phyloP scores from a whole-genome alignment of 2,888 invertebrate genomes.

The Megalurothrips usitatus region DNA sequence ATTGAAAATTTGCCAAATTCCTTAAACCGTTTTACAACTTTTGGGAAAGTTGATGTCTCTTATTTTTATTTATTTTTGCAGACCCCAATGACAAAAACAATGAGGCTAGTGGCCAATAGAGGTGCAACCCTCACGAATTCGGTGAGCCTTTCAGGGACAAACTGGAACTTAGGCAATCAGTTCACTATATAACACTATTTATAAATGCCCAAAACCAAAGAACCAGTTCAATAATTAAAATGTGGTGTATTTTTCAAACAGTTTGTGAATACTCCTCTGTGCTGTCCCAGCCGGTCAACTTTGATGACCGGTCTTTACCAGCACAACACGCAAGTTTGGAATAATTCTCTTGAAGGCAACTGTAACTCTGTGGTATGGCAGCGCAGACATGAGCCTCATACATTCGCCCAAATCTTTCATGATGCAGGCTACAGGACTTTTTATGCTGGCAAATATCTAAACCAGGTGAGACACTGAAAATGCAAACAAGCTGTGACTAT shows the following conservation, averaged over 20 bases:
- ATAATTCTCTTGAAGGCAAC: conserved; percentile 74
- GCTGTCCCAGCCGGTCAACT: conserved; percentile 86
- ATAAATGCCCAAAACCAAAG: background rate
- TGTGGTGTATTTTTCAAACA: conserved; percentile 44
- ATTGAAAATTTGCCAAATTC: too few species aligned
- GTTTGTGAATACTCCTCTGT: conserved; percentile 81
- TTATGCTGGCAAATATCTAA: conserved; percentile 92
- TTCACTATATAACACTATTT: background rate
- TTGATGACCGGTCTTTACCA: conserved; percentile 78
- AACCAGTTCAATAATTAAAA: background rate
- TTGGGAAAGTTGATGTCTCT: conserved; percentile 39
- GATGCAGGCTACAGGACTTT: conserved; percentile 69
- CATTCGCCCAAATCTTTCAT: conserved; percentile 66
- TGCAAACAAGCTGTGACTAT: too few species aligned
- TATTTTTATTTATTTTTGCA: conserved; percentile 48
- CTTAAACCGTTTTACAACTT: background rate
- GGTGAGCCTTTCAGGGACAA: conserved; percentile 48
- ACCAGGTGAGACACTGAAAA: conserved; percentile 57
- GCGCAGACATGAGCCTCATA: conserved; percentile 55
- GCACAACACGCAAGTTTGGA: conserved; percentile 73
- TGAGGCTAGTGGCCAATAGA: conserved; percentile 55
- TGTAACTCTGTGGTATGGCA: conserved; percentile 71
- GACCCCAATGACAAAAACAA: conserved; percentile 63
- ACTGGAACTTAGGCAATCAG: background rate
- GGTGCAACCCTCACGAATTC: conserved; percentile 70